These are phyloP conservation scores for Poeciliopsis occidentalis DNA, from an alignment of 2,113 vertebrate genomes.

Conservation along the genomic window DNA sequence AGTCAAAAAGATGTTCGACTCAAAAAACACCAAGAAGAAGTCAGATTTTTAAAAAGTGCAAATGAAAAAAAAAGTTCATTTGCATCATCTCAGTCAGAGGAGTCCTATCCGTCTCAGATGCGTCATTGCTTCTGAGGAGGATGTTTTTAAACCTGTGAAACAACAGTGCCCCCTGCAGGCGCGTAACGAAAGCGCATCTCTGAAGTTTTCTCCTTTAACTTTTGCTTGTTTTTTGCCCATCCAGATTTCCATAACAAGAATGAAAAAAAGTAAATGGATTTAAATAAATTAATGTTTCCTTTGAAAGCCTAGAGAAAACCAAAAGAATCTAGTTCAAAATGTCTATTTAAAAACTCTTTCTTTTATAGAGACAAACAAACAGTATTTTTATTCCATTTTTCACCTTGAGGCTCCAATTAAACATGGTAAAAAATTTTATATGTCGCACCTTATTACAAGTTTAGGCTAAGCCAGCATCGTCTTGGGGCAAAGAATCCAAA, in stretches of 20 bases:
- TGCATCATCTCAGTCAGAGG: slow-evolving; percentile 8
- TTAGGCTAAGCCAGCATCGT: slow-evolving; percentile 56
- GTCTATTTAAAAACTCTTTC: slow-evolving; percentile 2
- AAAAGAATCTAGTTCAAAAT: slow-evolving; percentile 36
- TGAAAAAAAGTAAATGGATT: slow-evolving; percentile 69
- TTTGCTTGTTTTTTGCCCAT: slow-evolving; percentile 49
- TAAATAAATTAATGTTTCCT: slow-evolving; percentile 74
- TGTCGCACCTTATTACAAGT: slow-evolving; percentile 61
- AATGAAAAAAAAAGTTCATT: neutral
- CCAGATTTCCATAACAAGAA: slow-evolving; percentile 57
- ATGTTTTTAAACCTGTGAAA: slow-evolving; percentile 19
- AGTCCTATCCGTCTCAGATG: slow-evolving; percentile 31
- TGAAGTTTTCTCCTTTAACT: slow-evolving; percentile 32
- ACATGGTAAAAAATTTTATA: slow-evolving; percentile 53
- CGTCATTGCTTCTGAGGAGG: neutral
- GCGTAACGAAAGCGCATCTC: neutral
- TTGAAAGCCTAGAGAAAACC: slow-evolving; percentile 46
- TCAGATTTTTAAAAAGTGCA: slow-evolving; percentile 5
- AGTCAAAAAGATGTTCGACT: slow-evolving; percentile 51
- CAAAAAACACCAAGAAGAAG: slow-evolving; percentile 26
- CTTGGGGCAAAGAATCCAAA: slow-evolving; percentile 62
- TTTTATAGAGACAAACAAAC: slow-evolving; percentile 47
- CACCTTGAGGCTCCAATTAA: slow-evolving; percentile 47
- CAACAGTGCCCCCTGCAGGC: slow-evolving; percentile 73
- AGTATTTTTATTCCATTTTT: slow-evolving; percentile 9